Conservation (phyloP, 2,888 invertebrate species). For the Nomada ferruginata region DNA sequence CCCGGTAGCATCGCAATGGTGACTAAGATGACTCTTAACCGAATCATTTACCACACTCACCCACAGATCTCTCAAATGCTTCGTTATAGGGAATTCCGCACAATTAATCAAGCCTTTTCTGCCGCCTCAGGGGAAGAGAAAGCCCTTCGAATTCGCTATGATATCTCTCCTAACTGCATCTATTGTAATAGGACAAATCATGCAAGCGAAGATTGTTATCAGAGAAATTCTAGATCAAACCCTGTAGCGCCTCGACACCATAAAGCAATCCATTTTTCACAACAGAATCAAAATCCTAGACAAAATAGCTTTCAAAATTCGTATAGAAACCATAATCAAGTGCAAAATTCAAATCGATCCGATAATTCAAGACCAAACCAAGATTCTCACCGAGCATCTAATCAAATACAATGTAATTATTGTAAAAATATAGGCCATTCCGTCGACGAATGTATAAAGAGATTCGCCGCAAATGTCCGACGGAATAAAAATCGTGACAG, state of each 20-base stretch:
- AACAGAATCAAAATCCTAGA: not conserved
- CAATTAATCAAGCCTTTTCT: constrained; percentile 24
- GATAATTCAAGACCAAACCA: not conserved
- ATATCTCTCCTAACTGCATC: not conserved
- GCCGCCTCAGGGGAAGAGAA: constrained; percentile 30
- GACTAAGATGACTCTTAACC: constrained; percentile 9
- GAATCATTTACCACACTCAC: constrained; percentile 23
- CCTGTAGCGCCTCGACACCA: not conserved
- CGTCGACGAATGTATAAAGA: constrained; percentile 28
- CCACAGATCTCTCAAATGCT: constrained; percentile 31
- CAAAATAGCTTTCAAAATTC: not conserved
- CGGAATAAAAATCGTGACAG: not conserved
- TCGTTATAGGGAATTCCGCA: constrained; percentile 22
- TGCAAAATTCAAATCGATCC: not conserved
- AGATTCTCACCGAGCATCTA: not conserved
- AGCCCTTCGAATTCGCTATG: constrained; percentile 21
- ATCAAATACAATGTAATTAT: constrained; percentile 19
- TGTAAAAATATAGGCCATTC: constrained; percentile 28
- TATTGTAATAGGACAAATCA: not conserved
- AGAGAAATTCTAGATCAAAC: too few relatives aligned
- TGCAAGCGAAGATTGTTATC: too few relatives aligned
- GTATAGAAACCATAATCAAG: not conserved
- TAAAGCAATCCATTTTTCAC: constrained; percentile 8
- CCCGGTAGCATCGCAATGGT: constrained; percentile 11
- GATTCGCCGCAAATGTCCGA: constrained; percentile 10